Evolutionary conservation across 2,888 invertebrate genomes (phyloP).

Genomic region (Cheilosia scutellata): DNA sequence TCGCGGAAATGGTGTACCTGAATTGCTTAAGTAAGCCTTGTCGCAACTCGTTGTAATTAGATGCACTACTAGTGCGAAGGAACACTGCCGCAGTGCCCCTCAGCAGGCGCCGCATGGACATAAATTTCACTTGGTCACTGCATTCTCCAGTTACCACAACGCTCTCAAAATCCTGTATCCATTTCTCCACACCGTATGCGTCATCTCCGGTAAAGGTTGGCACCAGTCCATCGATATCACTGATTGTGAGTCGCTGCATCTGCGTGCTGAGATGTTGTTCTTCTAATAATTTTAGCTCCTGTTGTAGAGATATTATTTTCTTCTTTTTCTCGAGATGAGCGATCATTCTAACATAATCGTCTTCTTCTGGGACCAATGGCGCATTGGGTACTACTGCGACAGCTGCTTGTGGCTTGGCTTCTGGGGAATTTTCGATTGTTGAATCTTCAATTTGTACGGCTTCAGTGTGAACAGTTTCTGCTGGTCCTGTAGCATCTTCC

Average conservation of each 20-base stretch:
- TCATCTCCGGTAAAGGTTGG: slow-evolving; percentile 5
- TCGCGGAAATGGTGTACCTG: slow-evolving; percentile 12
- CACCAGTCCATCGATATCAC: slow-evolving; percentile 2
- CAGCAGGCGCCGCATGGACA: slow-evolving; percentile 1
- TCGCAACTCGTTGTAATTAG: slow-evolving; percentile 9
- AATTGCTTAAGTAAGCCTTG: slow-evolving; percentile 27
- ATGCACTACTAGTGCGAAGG: slow-evolving; percentile 14
- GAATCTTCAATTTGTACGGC: not conserved
- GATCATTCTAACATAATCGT: not conserved
- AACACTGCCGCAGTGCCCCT: slow-evolving; percentile 21
- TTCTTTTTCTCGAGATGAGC: slow-evolving; percentile 5
- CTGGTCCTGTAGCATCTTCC: not conserved
- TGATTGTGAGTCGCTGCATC: slow-evolving; percentile 4
- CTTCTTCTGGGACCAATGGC: slow-evolving; percentile 8
- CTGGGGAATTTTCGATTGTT: too few species aligned
- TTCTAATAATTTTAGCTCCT: slow-evolving; percentile 10
- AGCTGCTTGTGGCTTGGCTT: not conserved
- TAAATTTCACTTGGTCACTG: not conserved
- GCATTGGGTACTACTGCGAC: not conserved
- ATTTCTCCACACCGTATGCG: slow-evolving; percentile 12
- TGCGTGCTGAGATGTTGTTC: not conserved
- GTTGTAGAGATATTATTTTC: slow-evolving; percentile 8
- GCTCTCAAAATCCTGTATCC: not conserved
- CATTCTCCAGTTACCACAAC: not conserved
- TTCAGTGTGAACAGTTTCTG: not conserved